A percentile compares a stretch with the other conserved stretches of the same genome.
phyloP scores from a whole-genome alignment of 2,113 vertebrate genomes.

The Thalassoma bifasciatum region DNA sequence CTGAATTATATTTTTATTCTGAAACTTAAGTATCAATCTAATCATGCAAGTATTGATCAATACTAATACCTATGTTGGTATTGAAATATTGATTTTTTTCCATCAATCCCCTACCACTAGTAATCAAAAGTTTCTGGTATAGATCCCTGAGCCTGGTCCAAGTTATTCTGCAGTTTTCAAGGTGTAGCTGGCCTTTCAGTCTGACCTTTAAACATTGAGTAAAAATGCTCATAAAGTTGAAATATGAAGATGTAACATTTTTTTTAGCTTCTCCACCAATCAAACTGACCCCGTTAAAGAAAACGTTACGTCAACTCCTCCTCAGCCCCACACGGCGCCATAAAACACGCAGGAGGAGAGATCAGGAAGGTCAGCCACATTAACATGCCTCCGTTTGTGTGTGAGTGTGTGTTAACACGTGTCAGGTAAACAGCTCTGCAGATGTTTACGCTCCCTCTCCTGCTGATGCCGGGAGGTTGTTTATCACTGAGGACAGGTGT shows the following conservation, averaged over 20 bases:
- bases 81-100: too few relatives aligned
- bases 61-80: too few relatives aligned
- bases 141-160: too few relatives aligned
- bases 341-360: constrained; percentile 44
- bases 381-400: constrained; percentile 1
- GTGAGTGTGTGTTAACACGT: constrained; percentile 20
- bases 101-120: too few relatives aligned
- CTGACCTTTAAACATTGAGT: constrained; percentile 1
- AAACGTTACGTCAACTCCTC: constrained; percentile 26
- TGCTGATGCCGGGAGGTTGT: constrained; percentile 76
- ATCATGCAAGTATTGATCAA: too few relatives aligned
- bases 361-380: constrained; percentile 43
- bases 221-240: constrained; percentile 9
- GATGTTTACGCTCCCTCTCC: constrained; percentile 76
- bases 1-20: too few relatives aligned
- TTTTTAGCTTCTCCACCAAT: background rate
- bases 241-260: constrained; percentile 10
- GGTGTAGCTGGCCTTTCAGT: background rate
- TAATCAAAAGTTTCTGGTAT: too few relatives aligned
- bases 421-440: constrained; percentile 62
- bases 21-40: too few relatives aligned
- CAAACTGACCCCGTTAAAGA: constrained; percentile 23
- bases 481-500: constrained; percentile 77
- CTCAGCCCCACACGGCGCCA: constrained; percentile 39
- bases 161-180: background rate